A percentile compares a stretch with the other conserved stretches of the same genome.
phyloP scores from a whole-genome alignment of 2,113 vertebrate genomes.

The Hypomesus transpacificus region DNA sequence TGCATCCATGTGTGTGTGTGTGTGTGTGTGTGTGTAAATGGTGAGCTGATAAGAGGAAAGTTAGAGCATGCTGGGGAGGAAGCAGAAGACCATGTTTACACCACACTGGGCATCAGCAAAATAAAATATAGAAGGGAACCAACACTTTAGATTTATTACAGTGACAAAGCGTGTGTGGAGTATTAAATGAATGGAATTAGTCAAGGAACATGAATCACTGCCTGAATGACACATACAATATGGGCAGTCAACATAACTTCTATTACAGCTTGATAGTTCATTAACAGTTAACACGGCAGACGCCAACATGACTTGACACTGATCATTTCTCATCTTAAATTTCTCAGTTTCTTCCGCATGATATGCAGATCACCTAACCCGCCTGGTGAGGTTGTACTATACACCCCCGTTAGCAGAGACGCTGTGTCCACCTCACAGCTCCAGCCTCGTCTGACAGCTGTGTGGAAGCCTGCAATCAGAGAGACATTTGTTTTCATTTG shows the following conservation, averaged over 20 bases:
- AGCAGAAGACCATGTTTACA: neutral
- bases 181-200: neutral
- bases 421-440: neutral
- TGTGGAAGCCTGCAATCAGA: neutral
- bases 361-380: slow-evolving; percentile 9
- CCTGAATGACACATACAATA: neutral
- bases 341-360: neutral
- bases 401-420: neutral
- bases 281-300: neutral
- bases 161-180: no score
- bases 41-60: neutral
- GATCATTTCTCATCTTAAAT: neutral
- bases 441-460: neutral
- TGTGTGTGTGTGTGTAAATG: slow-evolving; percentile 23
- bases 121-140: no score
- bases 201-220: neutral
- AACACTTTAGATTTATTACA: no score
- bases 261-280: neutral
- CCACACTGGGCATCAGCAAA: neutral
- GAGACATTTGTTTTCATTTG: slow-evolving; percentile 15
- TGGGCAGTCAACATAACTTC: no score
- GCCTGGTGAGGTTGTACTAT: neutral
- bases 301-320: slow-evolving; percentile 8
- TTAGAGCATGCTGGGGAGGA: neutral
- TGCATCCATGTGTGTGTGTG: slow-evolving; percentile 14